Evolutionary conservation across 2,797 vertebrate genomes (phyloP), one percentile per base, ranked within the genome.

Genomic region (Cyprinodon diabolis): DNA sequence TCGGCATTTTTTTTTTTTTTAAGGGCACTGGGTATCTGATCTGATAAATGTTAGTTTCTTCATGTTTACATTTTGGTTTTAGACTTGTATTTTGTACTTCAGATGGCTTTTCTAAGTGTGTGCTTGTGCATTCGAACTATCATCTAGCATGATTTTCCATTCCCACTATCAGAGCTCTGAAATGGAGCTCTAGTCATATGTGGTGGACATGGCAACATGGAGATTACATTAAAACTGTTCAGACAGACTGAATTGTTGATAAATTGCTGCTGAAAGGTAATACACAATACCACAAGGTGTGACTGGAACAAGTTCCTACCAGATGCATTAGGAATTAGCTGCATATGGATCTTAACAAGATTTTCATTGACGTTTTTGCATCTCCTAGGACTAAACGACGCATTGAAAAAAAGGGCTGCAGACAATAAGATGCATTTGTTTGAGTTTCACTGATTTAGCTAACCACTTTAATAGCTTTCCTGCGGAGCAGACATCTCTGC

Each of bases 351-450:
- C 78, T 82, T 87, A 88, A 88, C 84, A 83, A 77, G 82, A 81
- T 87, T 82, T 74, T 3, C 77, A 92, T 89, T 75, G 90, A 91
- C 89, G 65, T 62, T 40, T 21, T 70, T 71, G 81, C 86, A 71
- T 82, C 75, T 77, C 48, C 69, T 82, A 77, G 74, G 68, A 81
- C 78, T 80, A 51, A 62, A 66, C 80, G 73, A 71, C 77, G 79
- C 2, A 8, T 72, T 60, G 73, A 84, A 68, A 62, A 78, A 84
- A 83, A 84, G 73, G 75, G 55, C 76, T 75, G 43, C 35, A 73
- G 62, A 62, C 57, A 65, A 54, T 78, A 47, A 73, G 52, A 49
- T 69, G 43, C 2, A 55, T 89, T 81, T 75, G 66, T 75, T 63
- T 35, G 60, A 54, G 51, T 76, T 82, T 35, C 56, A 37, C 40